These are phyloP conservation scores for Laticauda laticaudata DNA, from an alignment of 2,113 vertebrate genomes.

Conservation along the genomic window DNA sequence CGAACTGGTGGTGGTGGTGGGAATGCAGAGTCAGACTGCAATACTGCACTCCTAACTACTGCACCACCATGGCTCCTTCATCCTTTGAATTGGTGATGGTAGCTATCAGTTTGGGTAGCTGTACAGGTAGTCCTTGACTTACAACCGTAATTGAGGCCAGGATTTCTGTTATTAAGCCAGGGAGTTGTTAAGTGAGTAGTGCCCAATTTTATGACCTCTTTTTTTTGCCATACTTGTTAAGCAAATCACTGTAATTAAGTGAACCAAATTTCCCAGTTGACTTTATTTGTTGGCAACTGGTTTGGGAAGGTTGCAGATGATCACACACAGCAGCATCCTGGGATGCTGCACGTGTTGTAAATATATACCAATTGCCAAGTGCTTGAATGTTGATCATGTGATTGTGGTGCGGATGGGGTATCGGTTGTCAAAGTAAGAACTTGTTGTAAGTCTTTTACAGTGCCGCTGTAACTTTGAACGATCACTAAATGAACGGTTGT, in stretches of 20 bases:
- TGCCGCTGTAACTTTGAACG: not conserved
- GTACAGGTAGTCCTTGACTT: not conserved
- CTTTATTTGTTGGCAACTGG: not conserved
- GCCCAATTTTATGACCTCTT: too few species aligned
- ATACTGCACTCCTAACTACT: too few species aligned
- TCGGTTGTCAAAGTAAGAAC: not conserved
- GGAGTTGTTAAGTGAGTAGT: not conserved
- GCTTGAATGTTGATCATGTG: not conserved
- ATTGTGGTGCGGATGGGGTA: not conserved
- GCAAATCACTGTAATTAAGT: not conserved
- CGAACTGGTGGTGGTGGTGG: not conserved
- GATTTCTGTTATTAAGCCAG: not conserved
- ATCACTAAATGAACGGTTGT: not conserved
- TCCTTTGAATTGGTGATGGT: not conserved
- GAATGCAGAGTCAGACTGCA: not conserved
- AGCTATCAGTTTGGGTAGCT: not conserved
- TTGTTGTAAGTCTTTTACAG: not conserved
- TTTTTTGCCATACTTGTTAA: not conserved
- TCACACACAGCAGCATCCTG: not conserved
- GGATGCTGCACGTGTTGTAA: not conserved
- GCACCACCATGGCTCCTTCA: not conserved
- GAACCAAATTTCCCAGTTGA: not conserved
- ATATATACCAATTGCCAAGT: not conserved
- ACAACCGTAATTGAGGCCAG: not conserved
- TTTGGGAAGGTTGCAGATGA: not conserved